Evolutionary conservation across 1,140 invertebrate genomes (phyloP).

Genomic region (Cydia pomonella): DNA sequence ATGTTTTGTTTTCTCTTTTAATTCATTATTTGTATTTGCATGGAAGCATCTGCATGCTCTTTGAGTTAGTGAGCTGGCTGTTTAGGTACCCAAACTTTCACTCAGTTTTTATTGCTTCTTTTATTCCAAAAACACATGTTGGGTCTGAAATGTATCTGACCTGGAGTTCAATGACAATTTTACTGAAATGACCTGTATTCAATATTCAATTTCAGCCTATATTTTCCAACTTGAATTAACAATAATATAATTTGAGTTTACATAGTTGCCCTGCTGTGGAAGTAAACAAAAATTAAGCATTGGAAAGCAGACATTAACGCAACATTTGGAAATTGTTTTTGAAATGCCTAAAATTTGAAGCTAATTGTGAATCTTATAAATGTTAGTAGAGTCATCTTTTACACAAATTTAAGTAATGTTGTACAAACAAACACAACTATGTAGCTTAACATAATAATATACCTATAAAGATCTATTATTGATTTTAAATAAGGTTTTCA

Average conservation of each 20-base stretch:
- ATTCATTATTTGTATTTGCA: constrained; percentile 4
- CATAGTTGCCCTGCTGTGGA: not conserved
- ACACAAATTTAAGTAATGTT: not conserved
- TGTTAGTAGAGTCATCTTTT: constrained; percentile 43
- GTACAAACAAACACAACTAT: not conserved
- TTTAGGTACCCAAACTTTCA: not conserved
- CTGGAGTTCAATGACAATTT: not conserved
- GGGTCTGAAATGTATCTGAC: not conserved
- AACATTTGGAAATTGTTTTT: constrained; percentile 38
- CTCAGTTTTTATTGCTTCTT: not conserved
- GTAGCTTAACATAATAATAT: not conserved
- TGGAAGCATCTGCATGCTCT: not conserved
- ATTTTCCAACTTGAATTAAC: not conserved
- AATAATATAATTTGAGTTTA: not conserved
- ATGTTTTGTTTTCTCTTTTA: constrained; percentile 25
- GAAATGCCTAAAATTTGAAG: constrained; percentile 43
- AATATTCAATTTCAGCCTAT: not conserved
- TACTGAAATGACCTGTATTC: not conserved
- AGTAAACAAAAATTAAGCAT: constrained; percentile 42
- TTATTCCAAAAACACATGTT: constrained; percentile 2
- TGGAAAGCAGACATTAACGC: constrained; percentile 42
- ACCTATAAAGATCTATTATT: no score
- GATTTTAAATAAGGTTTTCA: no score
- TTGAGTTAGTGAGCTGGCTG: not conserved
- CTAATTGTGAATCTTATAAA: constrained; percentile 42